phyloP scores from a whole-genome alignment of 2,888 invertebrate species.

The Arge pagana region DNA sequence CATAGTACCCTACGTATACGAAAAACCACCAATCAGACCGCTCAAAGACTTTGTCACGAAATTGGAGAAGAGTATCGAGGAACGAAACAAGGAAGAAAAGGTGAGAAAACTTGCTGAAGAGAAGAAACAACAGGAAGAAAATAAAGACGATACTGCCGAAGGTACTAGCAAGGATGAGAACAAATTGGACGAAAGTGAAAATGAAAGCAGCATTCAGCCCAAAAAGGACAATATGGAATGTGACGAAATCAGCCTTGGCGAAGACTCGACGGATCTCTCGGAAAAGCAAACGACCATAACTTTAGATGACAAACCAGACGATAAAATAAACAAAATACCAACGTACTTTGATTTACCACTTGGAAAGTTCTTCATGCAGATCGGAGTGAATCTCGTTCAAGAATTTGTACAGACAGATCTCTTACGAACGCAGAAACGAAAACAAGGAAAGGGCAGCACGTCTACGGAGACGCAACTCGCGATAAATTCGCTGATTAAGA shows the following conservation, averaged over 20 bases:
- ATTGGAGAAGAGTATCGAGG: constrained; percentile 68
- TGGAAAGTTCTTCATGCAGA: constrained; percentile 89
- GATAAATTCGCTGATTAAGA: constrained; percentile 81
- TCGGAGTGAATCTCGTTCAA: constrained; percentile 88
- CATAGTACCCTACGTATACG: constrained; percentile 91
- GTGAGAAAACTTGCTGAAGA: constrained; percentile 46
- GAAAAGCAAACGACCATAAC: constrained; percentile 29
- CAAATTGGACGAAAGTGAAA: constrained; percentile 52
- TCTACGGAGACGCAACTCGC: constrained; percentile 75
- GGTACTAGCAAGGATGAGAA: constrained; percentile 58
- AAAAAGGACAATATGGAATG: constrained; percentile 60
- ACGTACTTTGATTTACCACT: constrained; percentile 85
- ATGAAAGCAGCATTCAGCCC: constrained; percentile 41
- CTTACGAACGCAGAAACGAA: constrained; percentile 82
- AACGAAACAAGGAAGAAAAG: constrained; percentile 65
- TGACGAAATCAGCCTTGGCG: constrained; percentile 58
- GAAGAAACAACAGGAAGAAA: constrained; percentile 52
- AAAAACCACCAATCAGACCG: constrained; percentile 82
- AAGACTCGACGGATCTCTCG: constrained; percentile 38
- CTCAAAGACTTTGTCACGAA: constrained; percentile 74
- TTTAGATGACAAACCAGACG: constrained; percentile 38
- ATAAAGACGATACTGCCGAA: constrained; percentile 48
- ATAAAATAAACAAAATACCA: constrained; percentile 60
- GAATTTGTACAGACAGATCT: constrained; percentile 94
- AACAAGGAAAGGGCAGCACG: constrained; percentile 72